Conservation (phyloP, 1,140 invertebrate species). For the Trinorchestia longiramus region DNA sequence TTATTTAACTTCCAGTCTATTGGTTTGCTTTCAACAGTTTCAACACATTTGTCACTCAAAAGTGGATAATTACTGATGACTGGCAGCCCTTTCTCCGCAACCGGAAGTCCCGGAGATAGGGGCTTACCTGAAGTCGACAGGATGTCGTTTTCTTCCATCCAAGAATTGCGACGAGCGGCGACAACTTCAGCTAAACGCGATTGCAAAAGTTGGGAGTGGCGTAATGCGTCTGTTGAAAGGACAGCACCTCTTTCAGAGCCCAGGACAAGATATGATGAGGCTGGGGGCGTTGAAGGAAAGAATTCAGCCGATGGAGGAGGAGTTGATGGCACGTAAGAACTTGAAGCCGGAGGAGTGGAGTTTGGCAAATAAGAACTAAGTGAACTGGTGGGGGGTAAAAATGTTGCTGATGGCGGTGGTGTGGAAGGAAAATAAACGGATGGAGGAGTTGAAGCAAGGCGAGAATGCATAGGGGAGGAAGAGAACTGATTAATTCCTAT, state of each 20-base stretch:
- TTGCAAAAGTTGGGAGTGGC: slow-evolving; percentile 46
- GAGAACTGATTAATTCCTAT: slow-evolving; percentile 43
- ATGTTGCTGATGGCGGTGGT: slow-evolving; percentile 8
- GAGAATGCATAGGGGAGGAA: slow-evolving; percentile 33
- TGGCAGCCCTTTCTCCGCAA: background rate
- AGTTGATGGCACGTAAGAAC: slow-evolving; percentile 29
- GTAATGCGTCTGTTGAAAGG: slow-evolving; percentile 49
- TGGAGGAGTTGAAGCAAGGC: background rate
- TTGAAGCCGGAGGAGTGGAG: slow-evolving; percentile 45
- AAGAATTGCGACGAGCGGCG: slow-evolving; percentile 50
- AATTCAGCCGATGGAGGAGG: slow-evolving; percentile 47
- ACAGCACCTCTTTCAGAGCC: slow-evolving; percentile 45
- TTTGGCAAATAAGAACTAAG: slow-evolving; percentile 20
- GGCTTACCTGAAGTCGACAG: slow-evolving; percentile 1
- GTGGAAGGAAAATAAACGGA: slow-evolving; percentile 34
- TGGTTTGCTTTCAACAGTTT: background rate
- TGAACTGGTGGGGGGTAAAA: slow-evolving; percentile 14
- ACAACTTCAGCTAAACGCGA: slow-evolving; percentile 49
- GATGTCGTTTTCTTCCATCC: slow-evolving; percentile 52
- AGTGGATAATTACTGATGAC: slow-evolving; percentile 7
- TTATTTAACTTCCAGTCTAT: background rate
- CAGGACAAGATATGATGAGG: slow-evolving; percentile 45
- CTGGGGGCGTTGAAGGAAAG: slow-evolving; percentile 32
- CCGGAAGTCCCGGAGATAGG: slow-evolving; percentile 9
- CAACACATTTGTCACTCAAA: slow-evolving; percentile 8